Conservation (phyloP, 1,140 invertebrate genomes). For the Pomacea maculata region DNA sequence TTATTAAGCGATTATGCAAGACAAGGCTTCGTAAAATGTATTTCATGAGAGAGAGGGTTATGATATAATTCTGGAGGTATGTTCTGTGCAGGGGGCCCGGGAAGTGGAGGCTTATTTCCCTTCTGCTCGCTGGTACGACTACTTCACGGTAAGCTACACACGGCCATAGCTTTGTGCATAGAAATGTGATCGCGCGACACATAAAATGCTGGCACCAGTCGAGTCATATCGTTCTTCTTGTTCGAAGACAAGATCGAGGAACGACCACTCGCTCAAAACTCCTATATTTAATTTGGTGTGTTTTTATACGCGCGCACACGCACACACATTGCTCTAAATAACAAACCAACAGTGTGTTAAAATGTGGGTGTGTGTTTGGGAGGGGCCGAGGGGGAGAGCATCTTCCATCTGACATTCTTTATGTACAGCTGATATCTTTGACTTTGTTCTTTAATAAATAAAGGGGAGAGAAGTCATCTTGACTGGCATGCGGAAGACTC, state of each 20-base stretch:
- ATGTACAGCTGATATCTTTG: not conserved
- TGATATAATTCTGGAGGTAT: not conserved
- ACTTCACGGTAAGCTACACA: slow-evolving; percentile 30
- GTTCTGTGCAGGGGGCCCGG: slow-evolving; percentile 33
- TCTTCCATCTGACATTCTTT: not conserved
- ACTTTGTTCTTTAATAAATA: no score
- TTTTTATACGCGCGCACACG: not conserved
- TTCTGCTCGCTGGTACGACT: slow-evolving; percentile 41
- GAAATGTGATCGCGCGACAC: not conserved
- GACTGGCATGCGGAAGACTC: slow-evolving; percentile 9
- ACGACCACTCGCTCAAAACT: not conserved
- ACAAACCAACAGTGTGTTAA: not conserved
- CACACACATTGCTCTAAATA: not conserved
- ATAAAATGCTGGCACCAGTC: not conserved
- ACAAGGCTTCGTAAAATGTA: not conserved
- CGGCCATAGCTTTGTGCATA: not conserved
- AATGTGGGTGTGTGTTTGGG: not conserved
- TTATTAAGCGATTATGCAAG: not conserved
- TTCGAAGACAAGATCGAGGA: not conserved
- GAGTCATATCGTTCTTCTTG: no score
- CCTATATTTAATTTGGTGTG: not conserved
- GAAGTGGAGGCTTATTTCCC: slow-evolving; percentile 45
- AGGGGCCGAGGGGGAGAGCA: not conserved
- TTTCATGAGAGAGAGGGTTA: not conserved
- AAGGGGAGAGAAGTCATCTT: slow-evolving; percentile 30